phyloP scores from a whole-genome alignment of 1,140 invertebrate species.

The Drosophila pseudoobscura region DNA sequence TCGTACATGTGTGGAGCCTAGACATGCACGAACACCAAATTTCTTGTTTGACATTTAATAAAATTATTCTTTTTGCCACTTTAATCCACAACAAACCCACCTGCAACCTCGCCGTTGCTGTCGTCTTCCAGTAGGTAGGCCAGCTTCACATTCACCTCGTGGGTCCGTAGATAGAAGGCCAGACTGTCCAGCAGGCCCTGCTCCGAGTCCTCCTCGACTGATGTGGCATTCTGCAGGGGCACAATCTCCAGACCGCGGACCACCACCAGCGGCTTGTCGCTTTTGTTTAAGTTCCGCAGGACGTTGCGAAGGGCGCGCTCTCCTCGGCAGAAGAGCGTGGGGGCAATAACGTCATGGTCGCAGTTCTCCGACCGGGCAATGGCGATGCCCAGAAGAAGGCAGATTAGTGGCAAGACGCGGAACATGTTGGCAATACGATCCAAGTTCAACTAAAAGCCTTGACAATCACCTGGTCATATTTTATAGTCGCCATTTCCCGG shows the following conservation, averaged over 20 bases:
- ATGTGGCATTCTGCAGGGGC: constrained; percentile 42
- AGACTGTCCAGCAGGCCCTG: constrained; percentile 84
- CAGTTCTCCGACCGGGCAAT: constrained; percentile 59
- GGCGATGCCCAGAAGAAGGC: constrained; percentile 41
- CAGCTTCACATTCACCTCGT: constrained; percentile 88
- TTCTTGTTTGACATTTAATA: too few relatives aligned
- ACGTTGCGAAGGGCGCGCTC: constrained; percentile 68
- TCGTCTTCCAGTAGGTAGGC: constrained; percentile 84
- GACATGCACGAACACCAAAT: too few relatives aligned
- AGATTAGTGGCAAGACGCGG: constrained; percentile 42
- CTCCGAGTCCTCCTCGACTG: constrained; percentile 10
- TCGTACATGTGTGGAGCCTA: too few relatives aligned
- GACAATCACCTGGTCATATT: constrained; percentile 70
- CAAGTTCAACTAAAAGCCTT: constrained; percentile 75
- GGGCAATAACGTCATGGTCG: constrained; percentile 27
- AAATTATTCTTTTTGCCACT: not conserved
- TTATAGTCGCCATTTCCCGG: constrained; percentile 63
- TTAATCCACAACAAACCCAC: constrained; percentile 23
- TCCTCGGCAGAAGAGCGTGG: constrained; percentile 71
- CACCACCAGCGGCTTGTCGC: constrained; percentile 67
- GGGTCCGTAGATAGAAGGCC: constrained; percentile 87
- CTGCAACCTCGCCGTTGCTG: constrained; percentile 31
- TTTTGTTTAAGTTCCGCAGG: constrained; percentile 69
- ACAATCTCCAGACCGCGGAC: constrained; percentile 79
- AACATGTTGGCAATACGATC: constrained; percentile 64